Evolutionary conservation across 2,113 vertebrate species (phyloP), one percentile per base, ranked within the genome.

Genomic region (Etia nguti): DNA sequence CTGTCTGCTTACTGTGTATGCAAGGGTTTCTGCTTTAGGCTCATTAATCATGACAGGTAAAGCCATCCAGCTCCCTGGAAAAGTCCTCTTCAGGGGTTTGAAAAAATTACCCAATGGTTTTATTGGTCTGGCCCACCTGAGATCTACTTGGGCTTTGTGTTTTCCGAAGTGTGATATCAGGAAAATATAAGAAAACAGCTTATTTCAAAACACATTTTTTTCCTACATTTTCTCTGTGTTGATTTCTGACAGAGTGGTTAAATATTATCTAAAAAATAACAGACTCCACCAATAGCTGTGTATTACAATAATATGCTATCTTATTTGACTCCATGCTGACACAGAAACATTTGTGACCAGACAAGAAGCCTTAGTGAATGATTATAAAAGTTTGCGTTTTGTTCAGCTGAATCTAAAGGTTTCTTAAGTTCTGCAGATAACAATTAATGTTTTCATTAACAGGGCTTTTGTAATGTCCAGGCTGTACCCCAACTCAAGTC

Each of bases 341-440:
- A 38, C 22, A 80, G 13, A 80, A 80, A 24, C 34, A 80, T 80
- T n/a, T 22, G 31, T 41, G 52, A 15, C 62, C n/a, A 41, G 62
- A 41, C 20, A 41, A 41, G 11, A 41, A 13, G 7, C n/a, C 20
- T 41, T 41, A 41, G n/a, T 24, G 62, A 22, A 3, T 68, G 20
- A 8, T 41, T 70, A 15, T 43, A 43, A 70, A 70, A 16, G 0
- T 0, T 22, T n/a, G 65, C 43, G 65, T 70, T 70, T 43, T 70
- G 65, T 24, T 24, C 38, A 70, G 38, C 15, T 70, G n/a, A 43
- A 43, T 70, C 65, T 70, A 70, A n/a, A 43, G 38, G 41, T 26
- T 26, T 48, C 6, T 46, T 73, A 46, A 29, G 15, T 73, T 26
- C 22, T 24, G 24, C 22, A 73, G 68, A 29, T 16, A 29, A 18